phyloP scores from a whole-genome alignment of 2,888 invertebrate species.

The Eupithecia tripunctaria region DNA sequence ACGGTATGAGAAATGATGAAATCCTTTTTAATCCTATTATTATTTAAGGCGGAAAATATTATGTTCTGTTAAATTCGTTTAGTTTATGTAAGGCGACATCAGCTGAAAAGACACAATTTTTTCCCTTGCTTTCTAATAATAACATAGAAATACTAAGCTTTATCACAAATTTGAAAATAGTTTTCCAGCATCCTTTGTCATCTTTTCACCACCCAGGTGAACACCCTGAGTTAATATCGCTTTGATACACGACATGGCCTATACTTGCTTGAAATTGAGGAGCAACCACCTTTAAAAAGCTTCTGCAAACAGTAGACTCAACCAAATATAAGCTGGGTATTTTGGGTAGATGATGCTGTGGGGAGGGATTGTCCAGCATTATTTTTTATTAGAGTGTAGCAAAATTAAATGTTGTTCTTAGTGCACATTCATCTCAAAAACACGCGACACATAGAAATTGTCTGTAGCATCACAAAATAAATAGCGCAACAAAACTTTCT shows the following conservation, averaged over 20 bases:
- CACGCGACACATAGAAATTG: background rate
- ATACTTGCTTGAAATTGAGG: background rate
- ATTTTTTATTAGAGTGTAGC: too few relatives aligned
- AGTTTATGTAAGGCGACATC: too few relatives aligned
- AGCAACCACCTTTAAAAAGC: background rate
- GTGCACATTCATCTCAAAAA: background rate
- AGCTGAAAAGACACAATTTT: too few relatives aligned
- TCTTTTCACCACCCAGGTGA: background rate
- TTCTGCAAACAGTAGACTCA: background rate
- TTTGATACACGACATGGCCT: background rate
- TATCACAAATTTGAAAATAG: background rate
- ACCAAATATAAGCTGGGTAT: background rate
- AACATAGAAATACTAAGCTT: too few relatives aligned
- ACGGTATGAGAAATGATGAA: too few relatives aligned
- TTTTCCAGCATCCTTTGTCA: background rate
- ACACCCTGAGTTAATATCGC: background rate
- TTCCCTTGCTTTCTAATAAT: too few relatives aligned
- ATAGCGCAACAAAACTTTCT: constrained; percentile 2
- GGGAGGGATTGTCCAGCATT: too few relatives aligned
- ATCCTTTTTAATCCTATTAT: too few relatives aligned
- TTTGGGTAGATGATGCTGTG: too few relatives aligned
- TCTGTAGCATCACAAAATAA: background rate
- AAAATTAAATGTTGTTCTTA: background rate
- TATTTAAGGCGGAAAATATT: too few relatives aligned
- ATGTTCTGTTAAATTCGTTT: too few relatives aligned